Evolutionary conservation across 1,140 invertebrate genomes (phyloP).

Genomic region (Nebria ingens): DNA sequence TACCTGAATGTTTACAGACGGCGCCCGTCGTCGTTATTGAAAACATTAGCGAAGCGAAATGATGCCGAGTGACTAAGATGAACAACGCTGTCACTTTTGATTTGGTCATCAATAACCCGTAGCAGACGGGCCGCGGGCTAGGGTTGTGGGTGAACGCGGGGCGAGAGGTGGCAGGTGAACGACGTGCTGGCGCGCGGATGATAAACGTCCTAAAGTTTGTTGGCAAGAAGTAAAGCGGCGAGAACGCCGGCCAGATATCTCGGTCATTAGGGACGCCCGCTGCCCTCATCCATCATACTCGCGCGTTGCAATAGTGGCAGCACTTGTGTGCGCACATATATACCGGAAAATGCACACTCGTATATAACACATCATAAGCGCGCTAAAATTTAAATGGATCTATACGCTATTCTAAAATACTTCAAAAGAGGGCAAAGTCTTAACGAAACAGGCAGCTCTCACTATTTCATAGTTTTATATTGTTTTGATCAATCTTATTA

Average conservation of each 20-base stretch:
- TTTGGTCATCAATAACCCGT: slow-evolving; percentile 30
- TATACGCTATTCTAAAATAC: too few species aligned
- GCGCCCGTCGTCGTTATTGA: slow-evolving; percentile 15
- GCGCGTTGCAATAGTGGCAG: slow-evolving; percentile 11
- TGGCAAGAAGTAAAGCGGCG: slow-evolving; percentile 22
- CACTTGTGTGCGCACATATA: neutral
- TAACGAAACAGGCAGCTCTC: too few species aligned
- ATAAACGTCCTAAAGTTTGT: slow-evolving; percentile 16
- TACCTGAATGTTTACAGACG: neutral
- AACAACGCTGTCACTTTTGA: slow-evolving; percentile 30
- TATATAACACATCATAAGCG: neutral
- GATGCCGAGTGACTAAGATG: slow-evolving; percentile 29
- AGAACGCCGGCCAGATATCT: slow-evolving; percentile 24
- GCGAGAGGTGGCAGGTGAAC: neutral
- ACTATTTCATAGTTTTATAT: too few species aligned
- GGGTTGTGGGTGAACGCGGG: neutral
- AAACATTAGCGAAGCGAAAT: slow-evolving; percentile 20
- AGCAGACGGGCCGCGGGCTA: neutral
- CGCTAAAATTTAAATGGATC: too few species aligned
- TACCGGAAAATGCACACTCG: neutral
- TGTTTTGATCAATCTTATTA: too few species aligned
- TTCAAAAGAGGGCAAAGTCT: too few species aligned
- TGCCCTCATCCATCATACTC: slow-evolving; percentile 30
- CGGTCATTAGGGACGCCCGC: slow-evolving; percentile 29
- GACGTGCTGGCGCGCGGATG: slow-evolving; percentile 2